These are phyloP conservation scores for Yponomeuta cagnagella DNA, from an alignment of 2,888 invertebrate genomes.

Conservation along the genomic window DNA sequence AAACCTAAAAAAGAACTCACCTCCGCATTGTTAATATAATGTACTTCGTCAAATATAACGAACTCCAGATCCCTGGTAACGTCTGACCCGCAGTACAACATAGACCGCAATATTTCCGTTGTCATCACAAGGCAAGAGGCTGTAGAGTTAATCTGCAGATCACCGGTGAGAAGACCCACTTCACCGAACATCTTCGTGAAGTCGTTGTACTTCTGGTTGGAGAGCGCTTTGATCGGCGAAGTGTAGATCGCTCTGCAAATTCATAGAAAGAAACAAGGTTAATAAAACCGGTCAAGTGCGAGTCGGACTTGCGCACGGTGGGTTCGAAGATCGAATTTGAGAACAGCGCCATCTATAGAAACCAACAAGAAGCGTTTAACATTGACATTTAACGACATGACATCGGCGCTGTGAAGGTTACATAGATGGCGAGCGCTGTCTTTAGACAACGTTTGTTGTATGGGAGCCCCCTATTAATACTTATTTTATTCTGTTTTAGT, in stretches of 20 bases:
- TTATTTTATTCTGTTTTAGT: no score
- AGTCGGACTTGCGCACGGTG: no score
- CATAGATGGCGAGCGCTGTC: no score
- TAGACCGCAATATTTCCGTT: slow-evolving; percentile 97
- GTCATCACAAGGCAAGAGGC: slow-evolving; percentile 99
- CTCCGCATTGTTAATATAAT: slow-evolving; percentile 98
- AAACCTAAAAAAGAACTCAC: slow-evolving; percentile 50
- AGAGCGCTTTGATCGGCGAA: slow-evolving; percentile 98
- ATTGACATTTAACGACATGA: no score
- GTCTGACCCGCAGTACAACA: slow-evolving; percentile 96
- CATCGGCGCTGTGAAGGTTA: no score
- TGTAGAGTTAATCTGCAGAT: slow-evolving; percentile 95
- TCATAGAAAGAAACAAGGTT: background rate
- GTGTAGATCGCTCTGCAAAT: slow-evolving; percentile 91
- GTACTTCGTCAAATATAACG: slow-evolving; percentile 99
- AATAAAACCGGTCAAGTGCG: background rate
- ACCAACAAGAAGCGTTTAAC: no score
- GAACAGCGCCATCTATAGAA: no score
- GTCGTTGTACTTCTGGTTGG: slow-evolving; percentile 99
- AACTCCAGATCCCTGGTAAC: slow-evolving; percentile 97
- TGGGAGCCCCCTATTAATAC: no score
- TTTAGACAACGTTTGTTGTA: no score
- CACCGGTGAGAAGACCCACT: slow-evolving; percentile 95
- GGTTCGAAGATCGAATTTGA: no score
- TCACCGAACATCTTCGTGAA: slow-evolving; percentile 95